Percentiles rank a stretch among this genome's conserved stretches.
These are phyloP conservation scores for Spilosoma lubricipeda DNA, from an alignment of 2,888 invertebrate genomes.

Conservation along the genomic window DNA sequence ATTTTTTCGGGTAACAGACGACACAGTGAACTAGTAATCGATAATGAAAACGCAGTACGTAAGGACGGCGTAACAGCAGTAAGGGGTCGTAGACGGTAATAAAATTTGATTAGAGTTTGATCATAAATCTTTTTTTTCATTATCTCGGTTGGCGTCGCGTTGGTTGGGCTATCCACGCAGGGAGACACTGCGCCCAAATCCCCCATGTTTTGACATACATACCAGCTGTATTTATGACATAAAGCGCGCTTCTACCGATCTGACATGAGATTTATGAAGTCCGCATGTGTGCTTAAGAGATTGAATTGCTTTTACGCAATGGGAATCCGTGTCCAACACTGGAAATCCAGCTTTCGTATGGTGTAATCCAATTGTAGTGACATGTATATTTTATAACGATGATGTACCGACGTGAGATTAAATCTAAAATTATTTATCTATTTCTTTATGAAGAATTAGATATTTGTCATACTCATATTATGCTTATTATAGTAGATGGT, in stretches of 20 bases:
- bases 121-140: slow-evolving; percentile 86
- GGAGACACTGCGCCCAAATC: slow-evolving; percentile 75
- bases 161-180: slow-evolving; percentile 65
- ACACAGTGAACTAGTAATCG: slow-evolving; percentile 65
- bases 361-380: slow-evolving; percentile 53
- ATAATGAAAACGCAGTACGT: slow-evolving; percentile 65
- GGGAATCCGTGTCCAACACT: slow-evolving; percentile 59
- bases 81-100: slow-evolving; percentile 76
- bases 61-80: slow-evolving; percentile 61
- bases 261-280: slow-evolving; percentile 84
- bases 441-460: background rate
- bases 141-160: slow-evolving; percentile 75
- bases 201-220: slow-evolving; percentile 85
- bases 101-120: slow-evolving; percentile 84
- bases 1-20: slow-evolving; percentile 33
- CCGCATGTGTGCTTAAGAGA: slow-evolving; percentile 79
- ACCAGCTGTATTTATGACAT: slow-evolving; percentile 81
- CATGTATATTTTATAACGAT: slow-evolving; percentile 26
- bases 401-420: slow-evolving; percentile 14
- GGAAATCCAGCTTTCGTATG: slow-evolving; percentile 55
- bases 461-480: too few species aligned
- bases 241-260: slow-evolving; percentile 71
- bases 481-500: background rate
- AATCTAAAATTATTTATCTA: slow-evolving; percentile 6
- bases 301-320: slow-evolving; percentile 76